These are phyloP conservation scores for Noctua janthe DNA, from an alignment of 2,888 invertebrate species.

Conservation along the genomic window DNA sequence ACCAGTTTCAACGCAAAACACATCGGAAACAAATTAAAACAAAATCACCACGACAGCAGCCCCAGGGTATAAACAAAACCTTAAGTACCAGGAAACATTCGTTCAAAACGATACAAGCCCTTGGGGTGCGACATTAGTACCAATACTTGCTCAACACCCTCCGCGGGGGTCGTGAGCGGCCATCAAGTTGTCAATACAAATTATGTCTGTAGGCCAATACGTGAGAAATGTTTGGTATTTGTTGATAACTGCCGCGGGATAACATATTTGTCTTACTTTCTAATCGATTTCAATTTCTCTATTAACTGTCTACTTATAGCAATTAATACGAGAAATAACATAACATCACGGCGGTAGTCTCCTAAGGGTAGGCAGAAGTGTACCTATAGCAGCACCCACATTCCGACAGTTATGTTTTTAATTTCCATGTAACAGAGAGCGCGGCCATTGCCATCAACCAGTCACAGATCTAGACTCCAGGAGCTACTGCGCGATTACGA, in stretches of 20 bases:
- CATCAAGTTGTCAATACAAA: slow-evolving; percentile 50
- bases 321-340: background rate
- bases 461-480: background rate
- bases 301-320: background rate
- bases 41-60: background rate
- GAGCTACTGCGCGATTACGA: too few species aligned
- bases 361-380: background rate
- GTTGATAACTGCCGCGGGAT: background rate
- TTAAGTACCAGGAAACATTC: slow-evolving; percentile 11
- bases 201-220: slow-evolving; percentile 5
- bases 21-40: background rate
- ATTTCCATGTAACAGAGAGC: background rate
- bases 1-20: background rate
- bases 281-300: slow-evolving; percentile 7
- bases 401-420: background rate
- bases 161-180: background rate
- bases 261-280: slow-evolving; percentile 24
- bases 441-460: background rate
- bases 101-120: slow-evolving; percentile 23
- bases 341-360: background rate
- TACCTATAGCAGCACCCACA: background rate
- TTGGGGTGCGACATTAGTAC: slow-evolving; percentile 19
- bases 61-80: background rate
- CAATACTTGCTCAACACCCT: slow-evolving; percentile 19
- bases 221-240: slow-evolving; percentile 17